Evolutionary conservation across 2,797 vertebrate species (phyloP).

Genomic region (Pseudochirops corinnae): DNA sequence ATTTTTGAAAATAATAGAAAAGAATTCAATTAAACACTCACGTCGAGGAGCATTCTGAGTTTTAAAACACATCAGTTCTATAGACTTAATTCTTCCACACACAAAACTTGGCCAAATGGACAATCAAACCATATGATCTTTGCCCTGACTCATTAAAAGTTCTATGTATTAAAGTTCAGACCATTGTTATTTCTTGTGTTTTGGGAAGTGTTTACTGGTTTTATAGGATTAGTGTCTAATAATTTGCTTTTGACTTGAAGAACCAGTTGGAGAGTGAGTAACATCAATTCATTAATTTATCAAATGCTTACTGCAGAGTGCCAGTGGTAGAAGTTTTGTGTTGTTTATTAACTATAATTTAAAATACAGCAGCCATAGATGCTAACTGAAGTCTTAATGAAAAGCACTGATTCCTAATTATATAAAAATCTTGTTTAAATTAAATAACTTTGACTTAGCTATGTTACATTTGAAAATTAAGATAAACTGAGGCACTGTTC

Average conservation of each 20-base stretch:
- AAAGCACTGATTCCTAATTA: neutral
- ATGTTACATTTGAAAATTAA: neutral
- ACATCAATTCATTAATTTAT: neutral
- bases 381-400: neutral
- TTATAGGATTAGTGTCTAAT: neutral
- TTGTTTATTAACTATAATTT: neutral
- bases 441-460: neutral
- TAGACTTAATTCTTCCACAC: neutral
- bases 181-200: neutral
- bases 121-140: neutral
- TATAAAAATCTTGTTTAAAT: neutral
- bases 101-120: neutral
- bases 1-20: neutral
- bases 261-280: constrained; percentile 45
- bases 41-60: neutral
- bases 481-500: neutral
- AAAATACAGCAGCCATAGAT: neutral
- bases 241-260: constrained; percentile 47
- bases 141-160: constrained; percentile 24
- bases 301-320: neutral
- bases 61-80: neutral
- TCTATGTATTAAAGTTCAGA: neutral
- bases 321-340: neutral
- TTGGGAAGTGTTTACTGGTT: neutral
- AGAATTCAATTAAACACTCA: neutral